Percentiles rank a stretch among this genome's conserved stretches.
phyloP scores from a whole-genome alignment of 2,888 invertebrate genomes.

The Callosobruchus maculatus region DNA sequence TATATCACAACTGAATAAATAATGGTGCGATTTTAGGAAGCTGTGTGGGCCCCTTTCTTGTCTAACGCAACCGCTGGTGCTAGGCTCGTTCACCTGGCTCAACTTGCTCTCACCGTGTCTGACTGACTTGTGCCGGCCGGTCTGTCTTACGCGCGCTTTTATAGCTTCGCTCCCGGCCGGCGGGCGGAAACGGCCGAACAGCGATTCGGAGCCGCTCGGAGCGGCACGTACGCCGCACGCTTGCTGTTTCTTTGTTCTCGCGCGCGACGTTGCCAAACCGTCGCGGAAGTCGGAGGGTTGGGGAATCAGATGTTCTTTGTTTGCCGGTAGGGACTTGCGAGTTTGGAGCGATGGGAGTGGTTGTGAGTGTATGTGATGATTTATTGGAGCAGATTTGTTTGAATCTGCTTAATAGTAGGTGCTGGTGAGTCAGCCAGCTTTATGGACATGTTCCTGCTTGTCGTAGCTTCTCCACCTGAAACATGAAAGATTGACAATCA shows the following conservation, averaged over 20 bases:
- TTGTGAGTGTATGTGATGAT: too few species aligned
- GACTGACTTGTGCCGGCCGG: constrained; percentile 10
- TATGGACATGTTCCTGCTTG: too few species aligned
- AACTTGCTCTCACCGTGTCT: constrained; percentile 6
- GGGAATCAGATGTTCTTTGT: neutral
- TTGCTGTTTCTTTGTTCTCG: constrained; percentile 27
- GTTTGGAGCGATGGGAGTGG: too few species aligned
- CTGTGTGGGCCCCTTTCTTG: constrained; percentile 24
- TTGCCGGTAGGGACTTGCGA: neutral
- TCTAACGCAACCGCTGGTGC: constrained; percentile 14
- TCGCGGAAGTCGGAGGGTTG: neutral
- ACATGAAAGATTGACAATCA: too few species aligned
- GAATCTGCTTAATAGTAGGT: too few species aligned
- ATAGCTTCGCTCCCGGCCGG: constrained; percentile 27
- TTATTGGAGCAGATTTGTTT: too few species aligned
- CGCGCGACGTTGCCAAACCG: neutral
- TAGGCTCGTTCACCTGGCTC: constrained; percentile 5
- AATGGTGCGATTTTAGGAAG: constrained; percentile 23
- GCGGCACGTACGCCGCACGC: constrained; percentile 22
- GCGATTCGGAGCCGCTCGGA: constrained; percentile 9
- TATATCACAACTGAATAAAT: constrained; percentile 34
- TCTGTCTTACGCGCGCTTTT: constrained; percentile 20
- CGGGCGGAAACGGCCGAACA: constrained; percentile 16
- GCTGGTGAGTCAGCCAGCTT: too few species aligned
- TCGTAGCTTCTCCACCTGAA: too few species aligned